Base-by-base conservation (phyloP, 2,888 invertebrate species). In the Mesoligia furuncula region DNA sequence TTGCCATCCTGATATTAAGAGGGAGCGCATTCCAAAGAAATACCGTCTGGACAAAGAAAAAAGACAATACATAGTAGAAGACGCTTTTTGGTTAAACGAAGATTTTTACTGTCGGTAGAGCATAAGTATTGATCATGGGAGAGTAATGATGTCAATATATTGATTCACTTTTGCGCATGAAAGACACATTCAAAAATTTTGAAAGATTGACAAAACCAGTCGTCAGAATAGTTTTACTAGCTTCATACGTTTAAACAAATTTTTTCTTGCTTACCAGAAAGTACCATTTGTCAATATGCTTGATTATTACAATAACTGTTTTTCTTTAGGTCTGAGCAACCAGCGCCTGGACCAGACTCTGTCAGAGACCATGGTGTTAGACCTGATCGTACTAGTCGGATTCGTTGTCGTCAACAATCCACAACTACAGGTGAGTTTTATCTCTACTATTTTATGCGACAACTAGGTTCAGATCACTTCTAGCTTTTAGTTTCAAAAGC, bases 371-470 rank as follows among this genome's bases (percentile, higher is more conserved):
- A 97, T 99, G 88, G 97, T 99, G 79, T 97, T 98, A 91, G 98
- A 98, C 91, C 97, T 99, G 75, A 98, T 99, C 88, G 97, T 97
- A 57, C 97, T 98, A 71, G 97, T 99, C 62, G 99, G 99, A 24
- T 98, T 98, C 95, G 98, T 99, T 91, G 98, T 98, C 48, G 98
- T 98, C 75, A 97, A 98, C 90, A 98, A 98, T 92, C 96, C 95
- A 0, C 93, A 93, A 71, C 73, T 96, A 6, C 96, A 95, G 92
- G 96, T 96, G 39, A 90, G 92, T 45, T 27, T 17, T 39, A 36
- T 78, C 9, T 45, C 11, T 5, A 8, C 3, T 9, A 20, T 59
- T 62, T 5, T 36, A 6, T 24, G 36, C 36, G 11, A 31, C 39
- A 42, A 15, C 5, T 1, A 70, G 17, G 1, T 48, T 27, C 31